A percentile compares a stretch with the other conserved stretches of the same genome.
Conservation (phyloP, 2,888 invertebrate genomes). For the Andrena dorsata region DNA sequence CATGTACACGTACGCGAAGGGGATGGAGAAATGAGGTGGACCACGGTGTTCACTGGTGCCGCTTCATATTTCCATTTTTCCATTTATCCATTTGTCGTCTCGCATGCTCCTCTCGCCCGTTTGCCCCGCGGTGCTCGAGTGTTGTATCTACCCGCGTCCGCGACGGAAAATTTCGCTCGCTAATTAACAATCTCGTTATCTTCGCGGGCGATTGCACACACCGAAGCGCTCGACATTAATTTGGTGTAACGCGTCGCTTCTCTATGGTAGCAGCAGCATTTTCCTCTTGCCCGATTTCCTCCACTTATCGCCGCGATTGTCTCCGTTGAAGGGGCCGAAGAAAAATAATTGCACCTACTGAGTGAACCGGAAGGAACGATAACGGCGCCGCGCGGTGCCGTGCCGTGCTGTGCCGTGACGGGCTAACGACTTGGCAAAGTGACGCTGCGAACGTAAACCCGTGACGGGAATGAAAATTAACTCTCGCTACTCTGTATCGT, state of each 20-base stretch:
- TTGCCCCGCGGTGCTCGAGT: conserved; percentile 2
- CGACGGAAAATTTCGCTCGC: conserved; percentile 50
- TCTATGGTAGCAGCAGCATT: conserved; percentile 20
- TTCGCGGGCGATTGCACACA: conserved; percentile 62
- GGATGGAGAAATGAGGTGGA: too few relatives aligned
- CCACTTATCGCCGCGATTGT: conserved; percentile 53
- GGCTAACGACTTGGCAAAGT: conserved; percentile 47
- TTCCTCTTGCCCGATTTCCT: conserved; percentile 48
- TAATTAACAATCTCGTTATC: conserved; percentile 72
- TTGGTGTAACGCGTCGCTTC: conserved; percentile 37
- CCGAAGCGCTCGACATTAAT: conserved; percentile 61
- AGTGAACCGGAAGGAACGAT: conserved; percentile 61
- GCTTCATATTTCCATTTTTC: background rate
- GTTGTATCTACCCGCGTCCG: background rate
- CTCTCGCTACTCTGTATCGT: conserved; percentile 7
- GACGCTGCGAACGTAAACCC: conserved; percentile 33
- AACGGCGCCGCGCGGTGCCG: conserved; percentile 23
- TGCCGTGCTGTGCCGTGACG: background rate
- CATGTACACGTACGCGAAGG: too few relatives aligned
- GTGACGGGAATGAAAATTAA: conserved; percentile 44
- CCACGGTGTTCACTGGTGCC: background rate
- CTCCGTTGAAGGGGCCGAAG: conserved; percentile 27
- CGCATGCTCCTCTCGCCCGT: background rate
- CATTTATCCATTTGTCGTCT: background rate
- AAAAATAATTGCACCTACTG: conserved; percentile 63